phyloP scores from a whole-genome alignment of 2,888 invertebrate species.

The Trissoscelio sp. region DNA sequence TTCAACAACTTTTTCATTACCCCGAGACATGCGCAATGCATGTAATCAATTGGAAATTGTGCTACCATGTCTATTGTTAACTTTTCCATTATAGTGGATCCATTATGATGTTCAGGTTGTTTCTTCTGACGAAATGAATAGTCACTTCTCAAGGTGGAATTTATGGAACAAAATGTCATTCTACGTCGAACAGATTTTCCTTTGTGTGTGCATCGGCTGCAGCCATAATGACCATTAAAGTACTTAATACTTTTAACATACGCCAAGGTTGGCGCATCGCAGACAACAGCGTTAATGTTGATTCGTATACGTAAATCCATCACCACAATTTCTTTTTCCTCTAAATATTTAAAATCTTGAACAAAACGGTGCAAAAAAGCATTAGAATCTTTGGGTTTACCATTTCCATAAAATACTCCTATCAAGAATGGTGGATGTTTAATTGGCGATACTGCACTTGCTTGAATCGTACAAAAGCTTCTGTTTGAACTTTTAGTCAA shows the following conservation, averaged over 20 bases:
- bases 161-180: constrained; percentile 25
- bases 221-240: constrained; percentile 26
- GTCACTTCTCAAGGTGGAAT: too few species aligned
- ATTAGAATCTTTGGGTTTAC: constrained; percentile 66
- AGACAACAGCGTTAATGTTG: not conserved
- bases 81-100: not conserved
- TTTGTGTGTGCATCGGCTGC: constrained; percentile 13
- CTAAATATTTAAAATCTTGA: constrained; percentile 36
- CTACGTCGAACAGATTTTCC: constrained; percentile 1
- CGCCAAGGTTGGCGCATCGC: constrained; percentile 29
- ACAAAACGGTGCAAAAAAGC: constrained; percentile 68
- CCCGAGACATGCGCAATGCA: constrained; percentile 26
- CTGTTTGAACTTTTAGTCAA: not conserved
- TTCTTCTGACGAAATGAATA: not conserved
- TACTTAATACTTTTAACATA: constrained; percentile 15
- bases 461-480: not conserved
- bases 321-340: not conserved
- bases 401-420: constrained; percentile 64
- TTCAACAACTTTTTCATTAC: constrained; percentile 29
- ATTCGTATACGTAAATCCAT: not conserved
- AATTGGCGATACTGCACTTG: not conserved
- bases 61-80: not conserved
- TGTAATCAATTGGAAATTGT: not conserved
- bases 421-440: constrained; percentile 12
- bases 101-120: not conserved